phyloP scores from a whole-genome alignment of 2,888 invertebrate genomes.

The Caprella mutica region DNA sequence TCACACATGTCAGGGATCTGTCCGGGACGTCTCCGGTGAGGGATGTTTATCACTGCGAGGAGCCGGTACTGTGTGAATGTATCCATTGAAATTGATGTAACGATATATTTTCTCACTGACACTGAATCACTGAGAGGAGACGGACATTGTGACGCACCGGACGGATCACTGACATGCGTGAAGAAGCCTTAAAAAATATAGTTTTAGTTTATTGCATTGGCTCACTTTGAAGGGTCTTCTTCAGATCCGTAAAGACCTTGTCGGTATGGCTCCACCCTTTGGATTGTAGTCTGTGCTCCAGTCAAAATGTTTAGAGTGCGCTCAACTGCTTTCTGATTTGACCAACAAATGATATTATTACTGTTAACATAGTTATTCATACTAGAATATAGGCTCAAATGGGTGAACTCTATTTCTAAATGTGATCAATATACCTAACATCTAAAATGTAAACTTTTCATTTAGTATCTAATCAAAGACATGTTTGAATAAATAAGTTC shows the following conservation, averaged over 20 bases:
- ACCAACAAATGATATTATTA: not conserved
- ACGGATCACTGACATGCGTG: too few species aligned
- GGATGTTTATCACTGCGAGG: too few species aligned
- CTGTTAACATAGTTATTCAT: constrained; percentile 10
- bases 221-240: too few species aligned
- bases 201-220: too few species aligned
- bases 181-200: too few species aligned
- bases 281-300: not conserved
- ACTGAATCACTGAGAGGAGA: too few species aligned
- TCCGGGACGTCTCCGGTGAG: too few species aligned
- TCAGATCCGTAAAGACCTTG: not conserved
- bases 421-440: not conserved
- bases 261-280: not conserved
- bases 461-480: not conserved
- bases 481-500: constrained; percentile 3
- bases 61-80: too few species aligned
- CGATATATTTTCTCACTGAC: too few species aligned
- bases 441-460: not conserved
- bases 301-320: not conserved
- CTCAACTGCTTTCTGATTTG: not conserved
- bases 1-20: too few species aligned
- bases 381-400: not conserved
- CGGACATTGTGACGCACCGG: too few species aligned
- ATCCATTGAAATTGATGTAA: too few species aligned
- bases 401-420: not conserved